Conservation (phyloP, 2,113 vertebrate genomes). For the Mola mola region DNA sequence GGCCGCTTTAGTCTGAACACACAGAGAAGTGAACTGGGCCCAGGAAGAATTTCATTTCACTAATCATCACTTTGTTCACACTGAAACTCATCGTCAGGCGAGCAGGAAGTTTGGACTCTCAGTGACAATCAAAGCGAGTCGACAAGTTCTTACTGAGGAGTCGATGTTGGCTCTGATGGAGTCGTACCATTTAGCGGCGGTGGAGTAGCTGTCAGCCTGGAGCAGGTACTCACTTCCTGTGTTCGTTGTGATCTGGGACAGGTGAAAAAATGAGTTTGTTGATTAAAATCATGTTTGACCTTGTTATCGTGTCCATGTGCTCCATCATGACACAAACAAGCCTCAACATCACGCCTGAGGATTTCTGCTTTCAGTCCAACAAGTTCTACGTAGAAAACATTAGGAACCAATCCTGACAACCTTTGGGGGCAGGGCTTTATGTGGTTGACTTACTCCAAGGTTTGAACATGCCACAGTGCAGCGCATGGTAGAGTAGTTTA, state of each 20-base stretch:
- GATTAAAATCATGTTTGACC: not conserved
- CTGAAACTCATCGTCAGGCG: not conserved
- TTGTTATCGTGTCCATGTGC: too few species aligned
- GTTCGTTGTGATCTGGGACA: constrained; percentile 52
- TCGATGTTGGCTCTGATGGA: constrained; percentile 34
- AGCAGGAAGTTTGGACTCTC: not conserved
- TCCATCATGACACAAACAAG: too few species aligned
- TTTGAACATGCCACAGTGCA: too few species aligned
- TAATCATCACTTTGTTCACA: too few species aligned
- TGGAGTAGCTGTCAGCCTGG: constrained; percentile 45
- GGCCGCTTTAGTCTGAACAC: constrained; percentile 44
- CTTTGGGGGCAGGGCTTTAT: too few species aligned
- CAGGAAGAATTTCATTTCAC: not conserved
- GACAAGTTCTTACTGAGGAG: constrained; percentile 40
- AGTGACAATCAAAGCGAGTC: not conserved
- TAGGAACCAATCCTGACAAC: too few species aligned
- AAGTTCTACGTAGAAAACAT: too few species aligned
- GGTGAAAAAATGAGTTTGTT: too few species aligned
- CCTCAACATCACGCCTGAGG: too few species aligned
- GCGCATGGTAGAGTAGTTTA: too few species aligned
- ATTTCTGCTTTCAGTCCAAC: too few species aligned
- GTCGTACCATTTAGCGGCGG: constrained; percentile 47
- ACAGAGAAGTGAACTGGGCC: not conserved
- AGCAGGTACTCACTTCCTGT: constrained; percentile 66
- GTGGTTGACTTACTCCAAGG: too few species aligned